A percentile compares a stretch with the other conserved stretches of the same genome.
Evolutionary conservation across 1,140 invertebrate genomes (phyloP).

Genomic region (Drosophila sproati): DNA sequence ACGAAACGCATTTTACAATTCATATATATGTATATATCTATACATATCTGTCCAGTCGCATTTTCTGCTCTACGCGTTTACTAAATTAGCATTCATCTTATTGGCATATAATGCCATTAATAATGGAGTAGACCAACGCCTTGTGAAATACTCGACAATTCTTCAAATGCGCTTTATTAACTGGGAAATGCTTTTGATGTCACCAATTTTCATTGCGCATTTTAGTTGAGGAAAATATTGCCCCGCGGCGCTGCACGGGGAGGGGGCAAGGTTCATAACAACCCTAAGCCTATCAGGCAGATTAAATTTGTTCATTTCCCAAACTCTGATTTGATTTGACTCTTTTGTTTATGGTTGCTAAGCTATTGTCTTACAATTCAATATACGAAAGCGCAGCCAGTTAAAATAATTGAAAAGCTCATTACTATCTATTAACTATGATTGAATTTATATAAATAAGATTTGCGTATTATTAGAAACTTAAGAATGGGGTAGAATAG

Average conservation of each 20-base stretch:
- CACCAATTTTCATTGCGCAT: conserved; percentile 65
- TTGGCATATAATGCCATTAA: conserved; percentile 71
- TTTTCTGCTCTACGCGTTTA: conserved; percentile 58
- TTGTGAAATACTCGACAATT: conserved; percentile 36
- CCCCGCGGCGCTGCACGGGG: background rate
- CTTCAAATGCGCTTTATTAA: conserved; percentile 66
- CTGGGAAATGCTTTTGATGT: conserved; percentile 80
- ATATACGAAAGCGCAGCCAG: conserved; percentile 22
- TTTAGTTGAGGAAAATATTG: conserved; percentile 39
- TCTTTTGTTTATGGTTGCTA: conserved; percentile 64
- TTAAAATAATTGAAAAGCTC: conserved; percentile 10
- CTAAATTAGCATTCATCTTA: conserved; percentile 73
- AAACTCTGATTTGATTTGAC: conserved; percentile 64
- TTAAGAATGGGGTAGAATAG: no score
- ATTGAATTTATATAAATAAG: conserved; percentile 1
- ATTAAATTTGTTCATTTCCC: conserved; percentile 58
- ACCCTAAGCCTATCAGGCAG: conserved; percentile 71
- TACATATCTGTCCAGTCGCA: conserved; percentile 29
- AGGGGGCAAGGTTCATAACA: conserved; percentile 7
- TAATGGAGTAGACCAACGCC: conserved; percentile 28
- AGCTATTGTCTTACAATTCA: conserved; percentile 62
- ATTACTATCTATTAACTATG: conserved; percentile 1
- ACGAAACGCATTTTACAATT: conserved; percentile 69
- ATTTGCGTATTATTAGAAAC: background rate
- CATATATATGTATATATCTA: conserved; percentile 42